phyloP scores from a whole-genome alignment of 2,888 invertebrate genomes.

The Nasonovia ribisnigri region DNA sequence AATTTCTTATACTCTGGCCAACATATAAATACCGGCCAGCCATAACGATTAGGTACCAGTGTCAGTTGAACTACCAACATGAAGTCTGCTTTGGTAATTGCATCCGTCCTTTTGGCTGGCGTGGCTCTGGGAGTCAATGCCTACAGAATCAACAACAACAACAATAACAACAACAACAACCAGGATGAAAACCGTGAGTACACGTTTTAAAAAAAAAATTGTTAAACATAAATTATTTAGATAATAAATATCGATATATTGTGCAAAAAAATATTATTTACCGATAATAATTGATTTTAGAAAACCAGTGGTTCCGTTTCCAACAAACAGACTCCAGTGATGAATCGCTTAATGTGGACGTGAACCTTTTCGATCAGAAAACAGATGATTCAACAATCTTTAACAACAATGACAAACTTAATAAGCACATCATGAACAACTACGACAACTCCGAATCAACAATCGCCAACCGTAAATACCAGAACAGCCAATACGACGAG shows the following conservation, averaged over 20 bases:
- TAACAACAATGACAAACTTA: background rate
- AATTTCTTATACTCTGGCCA: background rate
- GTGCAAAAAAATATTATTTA: background rate
- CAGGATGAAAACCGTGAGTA: background rate
- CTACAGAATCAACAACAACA: background rate
- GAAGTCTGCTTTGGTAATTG: background rate
- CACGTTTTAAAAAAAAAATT: background rate
- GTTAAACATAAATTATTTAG: background rate
- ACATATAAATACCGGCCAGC: slow-evolving; percentile 19
- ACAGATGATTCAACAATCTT: background rate
- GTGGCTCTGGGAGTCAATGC: background rate
- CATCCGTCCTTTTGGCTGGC: slow-evolving; percentile 18
- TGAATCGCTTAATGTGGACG: background rate
- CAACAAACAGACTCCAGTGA: no score
- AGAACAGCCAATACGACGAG: background rate
- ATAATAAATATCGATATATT: background rate
- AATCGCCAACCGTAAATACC: background rate
- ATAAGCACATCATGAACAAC: background rate
- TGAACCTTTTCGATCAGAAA: background rate
- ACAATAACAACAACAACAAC: background rate
- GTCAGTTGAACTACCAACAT: slow-evolving; percentile 5
- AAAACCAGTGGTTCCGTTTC: background rate
- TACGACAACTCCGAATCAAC: background rate
- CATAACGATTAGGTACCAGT: background rate
- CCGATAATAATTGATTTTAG: background rate